Evolutionary conservation across 2,888 invertebrate species (phyloP).

Genomic region (Epinotia bilunana): DNA sequence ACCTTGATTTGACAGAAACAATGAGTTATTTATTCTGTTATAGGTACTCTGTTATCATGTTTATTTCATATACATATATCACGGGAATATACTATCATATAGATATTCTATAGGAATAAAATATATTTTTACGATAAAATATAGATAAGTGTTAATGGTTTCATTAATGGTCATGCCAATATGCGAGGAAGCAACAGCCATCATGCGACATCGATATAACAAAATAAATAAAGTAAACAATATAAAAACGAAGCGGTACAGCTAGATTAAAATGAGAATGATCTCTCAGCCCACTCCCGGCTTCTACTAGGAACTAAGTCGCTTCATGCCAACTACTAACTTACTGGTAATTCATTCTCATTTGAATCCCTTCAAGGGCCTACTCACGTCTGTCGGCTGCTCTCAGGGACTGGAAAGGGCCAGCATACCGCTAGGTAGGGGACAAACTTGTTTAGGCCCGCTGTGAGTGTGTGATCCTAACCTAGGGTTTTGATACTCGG

Average conservation of each 20-base stretch:
- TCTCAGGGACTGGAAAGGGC: background rate
- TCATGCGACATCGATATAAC: constrained; percentile 77
- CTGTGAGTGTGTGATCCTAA: constrained; percentile 16
- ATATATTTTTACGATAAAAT: constrained; percentile 49
- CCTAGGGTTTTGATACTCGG: constrained; percentile 10
- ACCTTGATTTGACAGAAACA: constrained; percentile 23
- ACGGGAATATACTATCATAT: constrained; percentile 33
- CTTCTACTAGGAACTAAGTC: constrained; percentile 47
- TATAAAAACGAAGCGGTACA: constrained; percentile 60
- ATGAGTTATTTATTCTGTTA: constrained; percentile 8
- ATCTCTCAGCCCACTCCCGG: constrained; percentile 62
- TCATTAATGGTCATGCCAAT: constrained; percentile 69
- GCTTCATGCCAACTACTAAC: constrained; percentile 56
- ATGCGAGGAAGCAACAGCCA: constrained; percentile 78
- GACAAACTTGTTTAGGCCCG: constrained; percentile 42
- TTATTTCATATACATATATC: constrained; percentile 20
- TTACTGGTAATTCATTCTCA: constrained; percentile 70
- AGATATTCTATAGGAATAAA: constrained; percentile 29
- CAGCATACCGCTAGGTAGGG: background rate
- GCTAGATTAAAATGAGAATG: constrained; percentile 81
- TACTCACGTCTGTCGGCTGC: constrained; percentile 61
- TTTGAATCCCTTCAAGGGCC: constrained; percentile 72
- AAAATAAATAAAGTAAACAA: constrained; percentile 54
- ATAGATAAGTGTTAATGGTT: constrained; percentile 51
- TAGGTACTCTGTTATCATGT: constrained; percentile 19